phyloP scores from a whole-genome alignment of 2,797 vertebrate genomes.

The Pangasius djambal region DNA sequence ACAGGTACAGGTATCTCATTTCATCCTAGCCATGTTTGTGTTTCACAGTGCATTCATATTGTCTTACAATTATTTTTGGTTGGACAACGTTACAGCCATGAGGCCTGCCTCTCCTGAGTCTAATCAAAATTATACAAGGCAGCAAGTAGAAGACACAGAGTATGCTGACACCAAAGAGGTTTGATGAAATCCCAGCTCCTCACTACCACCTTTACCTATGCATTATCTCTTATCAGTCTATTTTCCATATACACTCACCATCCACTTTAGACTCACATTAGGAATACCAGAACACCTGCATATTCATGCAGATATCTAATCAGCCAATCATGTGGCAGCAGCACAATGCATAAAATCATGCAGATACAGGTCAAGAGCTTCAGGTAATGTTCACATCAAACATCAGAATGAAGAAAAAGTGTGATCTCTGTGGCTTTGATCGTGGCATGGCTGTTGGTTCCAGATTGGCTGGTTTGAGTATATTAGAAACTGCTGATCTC shows the following conservation, averaged over 20 bases:
- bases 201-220: not conserved
- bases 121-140: constrained; percentile 13
- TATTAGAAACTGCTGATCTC: not conserved
- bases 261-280: not conserved
- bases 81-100: constrained; percentile 1
- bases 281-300: not conserved
- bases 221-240: not conserved
- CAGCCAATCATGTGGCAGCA: not conserved
- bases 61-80: constrained; percentile 12
- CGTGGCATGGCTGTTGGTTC: not conserved
- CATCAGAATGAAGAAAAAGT: not conserved
- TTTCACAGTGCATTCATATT: not conserved
- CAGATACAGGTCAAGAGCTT: not conserved
- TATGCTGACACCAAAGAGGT: constrained; percentile 47
- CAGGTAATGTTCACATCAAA: not conserved
- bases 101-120: constrained; percentile 1
- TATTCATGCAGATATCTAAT: not conserved
- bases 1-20: constrained; percentile 36
- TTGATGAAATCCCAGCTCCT: constrained; percentile 6
- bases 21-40: not conserved
- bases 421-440: not conserved
- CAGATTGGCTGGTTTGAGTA: not conserved
- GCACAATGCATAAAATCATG: not conserved
- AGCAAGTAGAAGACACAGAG: constrained; percentile 23
- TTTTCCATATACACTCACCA: not conserved